These are phyloP conservation scores for Nannospalax galili DNA, from an alignment of 2,113 vertebrate species.

Conservation along the genomic window DNA sequence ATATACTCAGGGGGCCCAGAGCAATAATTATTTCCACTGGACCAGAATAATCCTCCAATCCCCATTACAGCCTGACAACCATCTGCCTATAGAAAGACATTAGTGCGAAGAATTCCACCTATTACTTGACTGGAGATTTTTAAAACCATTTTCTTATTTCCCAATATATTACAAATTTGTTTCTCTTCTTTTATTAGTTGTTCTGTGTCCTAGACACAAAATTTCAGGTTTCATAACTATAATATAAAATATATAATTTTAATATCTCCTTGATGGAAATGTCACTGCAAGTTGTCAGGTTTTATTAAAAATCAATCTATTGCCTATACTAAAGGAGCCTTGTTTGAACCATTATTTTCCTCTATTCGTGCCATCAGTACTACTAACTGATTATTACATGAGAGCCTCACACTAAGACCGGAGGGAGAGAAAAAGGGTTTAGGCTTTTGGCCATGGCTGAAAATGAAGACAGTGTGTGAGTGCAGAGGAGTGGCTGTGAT, in stretches of 20 bases:
- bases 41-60: background rate
- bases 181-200: background rate
- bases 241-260: background rate
- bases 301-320: background rate
- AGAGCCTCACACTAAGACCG: background rate
- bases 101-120: background rate
- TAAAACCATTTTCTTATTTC: constrained; percentile 7
- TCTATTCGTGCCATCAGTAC: background rate
- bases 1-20: background rate
- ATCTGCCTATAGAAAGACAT: background rate
- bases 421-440: background rate
- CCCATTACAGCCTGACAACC: background rate
- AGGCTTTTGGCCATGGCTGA: background rate
- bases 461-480: background rate
- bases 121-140: background rate
- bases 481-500: background rate
- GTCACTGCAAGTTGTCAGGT: background rate
- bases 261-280: constrained; percentile 12
- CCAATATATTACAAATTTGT: background rate
- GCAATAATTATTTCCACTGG: background rate
- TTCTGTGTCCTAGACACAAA: background rate
- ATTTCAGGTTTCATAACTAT: background rate
- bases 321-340: background rate
- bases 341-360: background rate
- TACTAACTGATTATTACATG: background rate